A percentile compares a stretch with the other conserved stretches of the same genome.
These are phyloP conservation scores for Notothenia rossii DNA, from an alignment of 2,113 vertebrate genomes.

Conservation along the genomic window DNA sequence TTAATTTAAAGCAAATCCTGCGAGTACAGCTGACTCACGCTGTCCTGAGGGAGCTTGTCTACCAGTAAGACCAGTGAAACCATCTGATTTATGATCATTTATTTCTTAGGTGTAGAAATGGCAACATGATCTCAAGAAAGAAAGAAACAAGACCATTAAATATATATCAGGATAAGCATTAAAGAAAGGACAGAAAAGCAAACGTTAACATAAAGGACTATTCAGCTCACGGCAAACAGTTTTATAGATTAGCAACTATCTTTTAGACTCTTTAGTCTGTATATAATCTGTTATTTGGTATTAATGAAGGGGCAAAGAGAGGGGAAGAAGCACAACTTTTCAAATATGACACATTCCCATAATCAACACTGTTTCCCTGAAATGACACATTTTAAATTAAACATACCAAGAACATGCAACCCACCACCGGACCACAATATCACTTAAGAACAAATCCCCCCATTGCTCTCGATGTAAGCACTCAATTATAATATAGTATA, in stretches of 20 bases:
- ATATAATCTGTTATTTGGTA: conserved; percentile 50
- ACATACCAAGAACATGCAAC: conserved; percentile 38
- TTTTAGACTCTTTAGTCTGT: conserved; percentile 22
- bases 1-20: too few relatives aligned
- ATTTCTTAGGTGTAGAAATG: conserved; percentile 57
- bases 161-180: conserved; percentile 31
- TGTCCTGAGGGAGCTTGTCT: too few relatives aligned
- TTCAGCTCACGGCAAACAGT: conserved; percentile 38
- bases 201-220: conserved; percentile 44
- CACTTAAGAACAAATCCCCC: conserved; percentile 20
- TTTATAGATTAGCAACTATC: conserved; percentile 7
- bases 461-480: conserved; percentile 13
- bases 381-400: conserved; percentile 47
- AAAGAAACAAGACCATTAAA: conserved; percentile 17
- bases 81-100: conserved; percentile 43
- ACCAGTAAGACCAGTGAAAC: neutral
- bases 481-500: neutral
- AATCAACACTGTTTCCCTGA: conserved; percentile 53
- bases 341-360: conserved; percentile 51
- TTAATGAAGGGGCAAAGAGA: conserved; percentile 17
- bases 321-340: conserved; percentile 8
- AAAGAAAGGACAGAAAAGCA: conserved; percentile 12
- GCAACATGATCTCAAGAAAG: conserved; percentile 23
- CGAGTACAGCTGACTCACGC: too few relatives aligned
- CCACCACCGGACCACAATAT: neutral